Percentiles rank a stretch among this genome's conserved stretches.
Evolutionary conservation across 1,140 invertebrate species (phyloP).

Genomic region (Drosophila chauvacae): DNA sequence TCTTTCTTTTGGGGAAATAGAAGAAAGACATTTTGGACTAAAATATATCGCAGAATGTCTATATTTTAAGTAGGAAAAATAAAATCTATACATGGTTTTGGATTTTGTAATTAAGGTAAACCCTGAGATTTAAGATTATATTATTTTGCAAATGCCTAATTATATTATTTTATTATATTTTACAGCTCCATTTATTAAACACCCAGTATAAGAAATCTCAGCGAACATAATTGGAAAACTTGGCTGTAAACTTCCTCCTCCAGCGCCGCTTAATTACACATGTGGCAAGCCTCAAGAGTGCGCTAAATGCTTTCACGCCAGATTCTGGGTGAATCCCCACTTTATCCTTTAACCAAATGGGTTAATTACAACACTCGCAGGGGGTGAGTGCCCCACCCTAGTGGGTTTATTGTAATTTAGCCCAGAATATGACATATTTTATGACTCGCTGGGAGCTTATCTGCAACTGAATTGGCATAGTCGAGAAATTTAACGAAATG

Average conservation of each 20-base stretch:
- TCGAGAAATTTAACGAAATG: not conserved
- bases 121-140: not conserved
- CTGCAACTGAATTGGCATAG: conserved; percentile 28
- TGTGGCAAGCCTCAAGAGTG: conserved; percentile 31
- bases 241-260: not conserved
- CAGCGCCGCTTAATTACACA: conserved; percentile 20
- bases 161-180: not conserved
- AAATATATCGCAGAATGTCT: too few relatives aligned
- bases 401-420: conserved; percentile 73
- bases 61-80: not conserved
- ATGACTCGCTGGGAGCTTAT: conserved; percentile 63
- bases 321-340: conserved; percentile 3
- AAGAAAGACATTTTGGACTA: not conserved
- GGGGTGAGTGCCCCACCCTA: conserved; percentile 38
- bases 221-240: not conserved
- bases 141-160: not conserved
- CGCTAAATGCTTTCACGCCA: conserved; percentile 66
- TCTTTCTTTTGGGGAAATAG: not conserved
- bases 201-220: not conserved
- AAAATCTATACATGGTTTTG: too few relatives aligned
- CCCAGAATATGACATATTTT: conserved; percentile 76
- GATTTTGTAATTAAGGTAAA: not conserved
- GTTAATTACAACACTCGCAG: conserved; percentile 56
- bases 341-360: conserved; percentile 31
- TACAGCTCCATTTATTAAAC: not conserved